phyloP scores from a whole-genome alignment of 1,140 invertebrate species.

The Carposina sasakii region DNA sequence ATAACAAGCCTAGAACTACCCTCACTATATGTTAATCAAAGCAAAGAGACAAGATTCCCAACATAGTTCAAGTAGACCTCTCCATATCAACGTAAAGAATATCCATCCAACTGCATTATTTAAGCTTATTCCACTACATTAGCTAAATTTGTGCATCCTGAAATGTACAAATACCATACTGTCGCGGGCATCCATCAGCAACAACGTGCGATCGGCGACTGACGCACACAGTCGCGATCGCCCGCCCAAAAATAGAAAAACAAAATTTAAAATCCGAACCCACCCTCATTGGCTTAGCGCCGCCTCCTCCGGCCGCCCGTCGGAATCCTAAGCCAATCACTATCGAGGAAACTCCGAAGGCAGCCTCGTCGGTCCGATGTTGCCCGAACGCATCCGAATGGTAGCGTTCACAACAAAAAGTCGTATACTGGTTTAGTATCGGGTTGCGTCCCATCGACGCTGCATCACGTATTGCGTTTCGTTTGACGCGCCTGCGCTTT shows the following conservation, averaged over 20 bases:
- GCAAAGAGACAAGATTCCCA: too few relatives aligned
- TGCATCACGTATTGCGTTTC: constrained; percentile 48
- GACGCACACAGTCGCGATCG: constrained; percentile 53
- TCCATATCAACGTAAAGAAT: too few relatives aligned
- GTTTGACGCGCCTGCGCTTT: constrained; percentile 50
- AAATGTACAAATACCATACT: too few relatives aligned
- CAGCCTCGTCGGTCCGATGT: constrained; percentile 29
- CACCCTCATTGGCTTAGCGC: constrained; percentile 20
- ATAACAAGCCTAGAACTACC: too few relatives aligned
- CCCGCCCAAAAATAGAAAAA: constrained; percentile 68
- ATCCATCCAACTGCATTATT: too few relatives aligned
- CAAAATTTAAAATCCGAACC: constrained; percentile 64
- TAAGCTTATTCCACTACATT: too few relatives aligned
- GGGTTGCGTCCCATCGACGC: constrained; percentile 66
- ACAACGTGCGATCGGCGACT: constrained; percentile 48
- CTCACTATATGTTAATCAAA: too few relatives aligned
- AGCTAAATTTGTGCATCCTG: too few relatives aligned
- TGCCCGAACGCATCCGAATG: constrained; percentile 44
- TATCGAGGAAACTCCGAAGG: constrained; percentile 20
- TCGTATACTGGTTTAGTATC: constrained; percentile 67
- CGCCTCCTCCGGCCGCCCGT: constrained; percentile 42
- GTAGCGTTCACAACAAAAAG: constrained; percentile 65
- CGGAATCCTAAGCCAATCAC: constrained; percentile 33
- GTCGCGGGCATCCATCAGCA: constrained; percentile 46
- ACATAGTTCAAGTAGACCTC: too few relatives aligned